phyloP scores from a whole-genome alignment of 2,113 vertebrate species.

The Podarcis raffonei region DNA sequence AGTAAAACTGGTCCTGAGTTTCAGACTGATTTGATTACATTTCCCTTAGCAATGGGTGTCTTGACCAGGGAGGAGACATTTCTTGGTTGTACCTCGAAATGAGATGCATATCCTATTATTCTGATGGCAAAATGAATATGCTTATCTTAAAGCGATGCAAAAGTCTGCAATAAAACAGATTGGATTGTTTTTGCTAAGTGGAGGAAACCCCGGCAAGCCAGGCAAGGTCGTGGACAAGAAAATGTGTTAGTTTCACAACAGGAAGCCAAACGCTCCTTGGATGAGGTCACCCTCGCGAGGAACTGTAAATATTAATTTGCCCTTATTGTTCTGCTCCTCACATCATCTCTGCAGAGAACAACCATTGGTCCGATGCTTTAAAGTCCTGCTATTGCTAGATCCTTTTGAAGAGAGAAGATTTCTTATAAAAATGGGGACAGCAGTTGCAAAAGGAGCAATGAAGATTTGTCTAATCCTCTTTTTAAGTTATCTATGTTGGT shows the following conservation, averaged over 20 bases:
- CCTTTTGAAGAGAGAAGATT: background rate
- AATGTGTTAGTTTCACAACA: conserved; percentile 52
- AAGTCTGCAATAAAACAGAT: conserved; percentile 44
- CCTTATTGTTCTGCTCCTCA: conserved; percentile 33
- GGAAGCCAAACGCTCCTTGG: conserved; percentile 20
- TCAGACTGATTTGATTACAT: background rate
- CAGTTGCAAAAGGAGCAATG: background rate
- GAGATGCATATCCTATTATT: conserved; percentile 50
- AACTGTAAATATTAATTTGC: conserved; percentile 53
- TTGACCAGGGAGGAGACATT: background rate
- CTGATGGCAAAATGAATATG: conserved; percentile 57
- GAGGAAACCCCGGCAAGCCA: conserved; percentile 41
- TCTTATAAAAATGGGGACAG: background rate
- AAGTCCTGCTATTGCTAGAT: background rate
- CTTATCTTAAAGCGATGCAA: conserved; percentile 39
- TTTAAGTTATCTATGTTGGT: too few relatives aligned
- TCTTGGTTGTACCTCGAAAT: conserved; percentile 5
- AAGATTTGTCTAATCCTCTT: too few relatives aligned
- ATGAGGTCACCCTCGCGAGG: conserved; percentile 21
- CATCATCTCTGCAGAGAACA: conserved; percentile 40
- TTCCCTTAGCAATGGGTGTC: background rate
- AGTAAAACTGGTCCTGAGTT: background rate
- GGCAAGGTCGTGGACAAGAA: conserved; percentile 23
- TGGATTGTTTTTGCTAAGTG: conserved; percentile 57
- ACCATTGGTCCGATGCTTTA: conserved; percentile 35